Percentiles rank a stretch among this genome's conserved stretches.
Conservation (phyloP, 2,888 invertebrate genomes). For the Hypsopygia costalis region DNA sequence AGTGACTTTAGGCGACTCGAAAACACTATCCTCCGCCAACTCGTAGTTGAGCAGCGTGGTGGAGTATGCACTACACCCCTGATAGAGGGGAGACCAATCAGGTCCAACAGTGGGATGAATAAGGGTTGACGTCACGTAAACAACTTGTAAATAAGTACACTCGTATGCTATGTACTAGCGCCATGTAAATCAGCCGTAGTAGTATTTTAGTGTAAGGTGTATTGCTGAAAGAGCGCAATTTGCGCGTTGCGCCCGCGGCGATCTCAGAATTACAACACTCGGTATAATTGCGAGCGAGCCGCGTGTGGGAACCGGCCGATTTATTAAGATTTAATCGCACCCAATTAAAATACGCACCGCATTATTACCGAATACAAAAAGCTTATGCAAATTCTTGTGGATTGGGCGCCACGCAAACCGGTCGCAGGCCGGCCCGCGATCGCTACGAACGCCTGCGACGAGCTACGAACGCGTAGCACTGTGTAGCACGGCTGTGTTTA, state of each 20-base stretch:
- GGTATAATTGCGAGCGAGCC: conserved; percentile 63
- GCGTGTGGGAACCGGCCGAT: conserved; percentile 70
- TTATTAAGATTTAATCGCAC: conserved; percentile 75
- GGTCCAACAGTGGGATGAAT: too few relatives aligned
- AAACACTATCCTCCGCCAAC: too few relatives aligned
- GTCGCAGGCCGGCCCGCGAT: conserved; percentile 8
- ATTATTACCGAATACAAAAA: conserved; percentile 62
- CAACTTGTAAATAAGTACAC: too few relatives aligned
- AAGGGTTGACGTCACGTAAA: too few relatives aligned
- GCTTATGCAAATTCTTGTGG: conserved; percentile 53
- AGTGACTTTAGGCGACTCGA: too few relatives aligned
- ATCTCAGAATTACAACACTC: conserved; percentile 65
- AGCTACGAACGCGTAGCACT: conserved; percentile 11
- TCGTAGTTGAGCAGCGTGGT: too few relatives aligned
- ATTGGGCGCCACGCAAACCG: conserved; percentile 34
- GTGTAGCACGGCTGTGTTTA: not conserved
- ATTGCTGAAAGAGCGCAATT: conserved; percentile 61
- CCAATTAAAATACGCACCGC: conserved; percentile 72
- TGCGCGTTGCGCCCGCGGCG: conserved; percentile 58
- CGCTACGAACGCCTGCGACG: conserved; percentile 41
- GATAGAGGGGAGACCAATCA: too few relatives aligned
- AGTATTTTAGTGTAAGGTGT: conserved; percentile 36
- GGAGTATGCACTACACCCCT: too few relatives aligned
- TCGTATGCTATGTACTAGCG: not conserved
- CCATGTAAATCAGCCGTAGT: conserved; percentile 16